phyloP scores from a whole-genome alignment of 2,113 vertebrate species.

The Nestor notabilis region DNA sequence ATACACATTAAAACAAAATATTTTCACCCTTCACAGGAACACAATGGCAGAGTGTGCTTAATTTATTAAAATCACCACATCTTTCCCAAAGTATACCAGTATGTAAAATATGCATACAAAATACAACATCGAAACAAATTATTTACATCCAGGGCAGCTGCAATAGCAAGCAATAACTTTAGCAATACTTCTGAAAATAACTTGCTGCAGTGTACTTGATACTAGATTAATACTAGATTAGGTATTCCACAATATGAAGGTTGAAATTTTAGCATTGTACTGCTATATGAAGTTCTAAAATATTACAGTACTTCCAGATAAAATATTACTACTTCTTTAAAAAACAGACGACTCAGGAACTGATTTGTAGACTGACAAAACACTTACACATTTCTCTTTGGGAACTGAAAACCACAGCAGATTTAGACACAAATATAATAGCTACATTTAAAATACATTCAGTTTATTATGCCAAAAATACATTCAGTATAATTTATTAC shows the following conservation, averaged over 20 bases:
- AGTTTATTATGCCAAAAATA: conserved; percentile 30
- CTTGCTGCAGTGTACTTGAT: not conserved
- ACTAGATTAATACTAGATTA: not conserved
- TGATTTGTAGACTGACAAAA: conserved; percentile 3
- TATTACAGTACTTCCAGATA: conserved; percentile 40
- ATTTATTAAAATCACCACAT: conserved; percentile 69
- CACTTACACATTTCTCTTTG: not conserved
- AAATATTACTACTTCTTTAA: conserved; percentile 23
- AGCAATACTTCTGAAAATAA: conserved; percentile 65
- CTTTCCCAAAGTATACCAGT: conserved; percentile 60
- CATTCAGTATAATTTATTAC: conserved; percentile 40
- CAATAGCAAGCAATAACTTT: conserved; percentile 47
- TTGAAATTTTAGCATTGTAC: not conserved
- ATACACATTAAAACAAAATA: not conserved
- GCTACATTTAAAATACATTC: conserved; percentile 42
- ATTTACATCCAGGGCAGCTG: conserved; percentile 70
- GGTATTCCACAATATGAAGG: conserved; percentile 50
- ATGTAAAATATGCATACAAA: conserved; percentile 71
- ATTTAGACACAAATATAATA: not conserved
- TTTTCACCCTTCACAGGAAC: conserved; percentile 32
- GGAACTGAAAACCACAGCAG: conserved; percentile 39
- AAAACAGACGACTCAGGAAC: conserved; percentile 21
- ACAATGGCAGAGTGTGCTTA: conserved; percentile 51
- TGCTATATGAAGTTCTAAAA: conserved; percentile 46
- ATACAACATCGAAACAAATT: conserved; percentile 73